phyloP scores from a whole-genome alignment of 2,113 vertebrate species.

The Ophiodon elongatus region DNA sequence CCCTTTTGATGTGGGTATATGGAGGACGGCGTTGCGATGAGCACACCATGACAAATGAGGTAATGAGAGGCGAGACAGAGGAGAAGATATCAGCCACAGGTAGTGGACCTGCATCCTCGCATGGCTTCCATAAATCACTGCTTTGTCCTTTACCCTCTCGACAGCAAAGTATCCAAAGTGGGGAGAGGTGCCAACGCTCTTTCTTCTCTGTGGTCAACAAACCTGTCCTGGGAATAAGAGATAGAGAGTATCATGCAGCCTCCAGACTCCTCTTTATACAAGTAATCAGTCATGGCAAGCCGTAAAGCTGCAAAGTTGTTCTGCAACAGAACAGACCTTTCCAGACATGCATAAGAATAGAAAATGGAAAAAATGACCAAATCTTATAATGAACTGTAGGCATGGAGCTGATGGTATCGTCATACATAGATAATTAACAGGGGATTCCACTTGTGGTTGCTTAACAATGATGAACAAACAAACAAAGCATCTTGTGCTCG shows the following conservation, averaged over 20 bases:
- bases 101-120: conserved; percentile 79
- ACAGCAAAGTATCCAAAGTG: conserved; percentile 48
- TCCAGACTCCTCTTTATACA: background rate
- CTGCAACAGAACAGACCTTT: too few species aligned
- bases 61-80: conserved; percentile 85
- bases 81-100: conserved; percentile 75
- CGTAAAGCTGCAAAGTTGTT: background rate
- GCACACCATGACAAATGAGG: conserved; percentile 84
- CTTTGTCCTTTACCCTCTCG: conserved; percentile 78
- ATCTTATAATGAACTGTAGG: background rate
- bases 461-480: too few species aligned
- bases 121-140: conserved; percentile 82
- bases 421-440: background rate
- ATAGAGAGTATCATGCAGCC: background rate
- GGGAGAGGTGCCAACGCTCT: conserved; percentile 11
- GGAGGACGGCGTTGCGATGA: conserved; percentile 46
- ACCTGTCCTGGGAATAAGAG: conserved; percentile 7
- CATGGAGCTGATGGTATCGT: background rate
- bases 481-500: too few species aligned
- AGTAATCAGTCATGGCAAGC: background rate
- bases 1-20: conserved; percentile 87
- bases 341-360: too few species aligned
- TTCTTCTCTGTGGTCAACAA: conserved; percentile 35
- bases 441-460: too few species aligned
- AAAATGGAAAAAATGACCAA: background rate